Evolutionary conservation across 2,888 invertebrate species (phyloP).

Genomic region (Synergus japonicus): DNA sequence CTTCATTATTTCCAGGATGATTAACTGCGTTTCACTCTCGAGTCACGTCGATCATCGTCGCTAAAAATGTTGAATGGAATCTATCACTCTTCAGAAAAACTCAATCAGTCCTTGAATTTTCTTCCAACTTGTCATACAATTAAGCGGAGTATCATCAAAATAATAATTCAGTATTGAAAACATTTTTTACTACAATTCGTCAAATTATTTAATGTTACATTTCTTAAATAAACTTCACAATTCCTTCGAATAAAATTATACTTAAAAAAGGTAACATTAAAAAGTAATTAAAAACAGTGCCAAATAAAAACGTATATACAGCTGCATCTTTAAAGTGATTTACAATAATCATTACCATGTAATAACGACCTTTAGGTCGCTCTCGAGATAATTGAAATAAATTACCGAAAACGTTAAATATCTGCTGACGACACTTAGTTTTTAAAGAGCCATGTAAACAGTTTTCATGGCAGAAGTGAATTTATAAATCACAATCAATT

Average conservation of each 20-base stretch:
- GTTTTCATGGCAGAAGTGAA: background rate
- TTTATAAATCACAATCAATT: conserved; percentile 29
- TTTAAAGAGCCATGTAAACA: conserved; percentile 5
- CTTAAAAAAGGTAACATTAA: no score
- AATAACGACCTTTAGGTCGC: background rate
- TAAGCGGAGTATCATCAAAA: conserved; percentile 1
- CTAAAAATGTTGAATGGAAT: conserved; percentile 7
- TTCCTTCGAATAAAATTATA: no score
- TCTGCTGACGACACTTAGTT: background rate
- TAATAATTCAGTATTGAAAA: background rate
- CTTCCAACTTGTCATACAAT: conserved; percentile 7
- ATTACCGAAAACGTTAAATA: background rate
- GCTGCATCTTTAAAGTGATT: background rate
- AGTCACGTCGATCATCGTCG: conserved; percentile 7
- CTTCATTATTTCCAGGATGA: background rate
- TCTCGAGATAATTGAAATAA: conserved; percentile 23
- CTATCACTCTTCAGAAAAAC: conserved; percentile 7
- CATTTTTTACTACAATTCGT: background rate
- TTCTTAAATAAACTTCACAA: no score
- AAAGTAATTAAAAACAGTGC: no score
- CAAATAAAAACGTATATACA: background rate
- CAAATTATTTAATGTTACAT: no score
- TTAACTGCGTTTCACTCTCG: conserved; percentile 4
- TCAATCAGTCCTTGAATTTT: conserved; percentile 3
- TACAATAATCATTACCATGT: conserved; percentile 2